Evolutionary conservation across 2,113 vertebrate genomes (phyloP).

Genomic region (Apus apus): DNA sequence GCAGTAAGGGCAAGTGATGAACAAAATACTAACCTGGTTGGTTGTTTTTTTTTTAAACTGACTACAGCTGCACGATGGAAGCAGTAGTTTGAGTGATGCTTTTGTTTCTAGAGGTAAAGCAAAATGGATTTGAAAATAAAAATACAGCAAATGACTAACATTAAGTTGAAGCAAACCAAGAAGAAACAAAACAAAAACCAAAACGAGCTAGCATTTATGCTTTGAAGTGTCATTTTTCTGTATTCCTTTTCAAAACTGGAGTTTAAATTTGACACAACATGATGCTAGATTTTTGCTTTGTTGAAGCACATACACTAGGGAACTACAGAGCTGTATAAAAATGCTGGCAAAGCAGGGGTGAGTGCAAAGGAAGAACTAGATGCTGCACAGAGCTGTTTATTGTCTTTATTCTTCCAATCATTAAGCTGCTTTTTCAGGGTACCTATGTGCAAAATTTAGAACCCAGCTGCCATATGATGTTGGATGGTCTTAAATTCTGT

Average conservation of each 20-base stretch:
- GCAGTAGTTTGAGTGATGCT: neutral
- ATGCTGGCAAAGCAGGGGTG: neutral
- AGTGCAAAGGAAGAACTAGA: neutral
- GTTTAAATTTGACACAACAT: neutral
- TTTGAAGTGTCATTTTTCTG: neutral
- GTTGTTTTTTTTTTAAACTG: neutral
- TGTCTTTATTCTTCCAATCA: neutral
- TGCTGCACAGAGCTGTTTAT: neutral
- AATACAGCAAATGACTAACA: neutral
- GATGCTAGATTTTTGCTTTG: neutral
- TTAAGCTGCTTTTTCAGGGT: neutral
- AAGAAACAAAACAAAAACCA: neutral
- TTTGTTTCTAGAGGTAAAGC: neutral
- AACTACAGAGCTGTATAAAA: neutral
- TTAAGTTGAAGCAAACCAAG: neutral
- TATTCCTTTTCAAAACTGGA: neutral
- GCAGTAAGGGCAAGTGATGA: neutral
- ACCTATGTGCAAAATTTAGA: neutral
- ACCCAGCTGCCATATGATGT: neutral
- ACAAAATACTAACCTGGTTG: neutral
- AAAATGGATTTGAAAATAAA: neutral
- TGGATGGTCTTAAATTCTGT: neutral
- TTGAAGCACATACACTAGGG: neutral
- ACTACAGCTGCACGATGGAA: neutral
- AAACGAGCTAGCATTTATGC: neutral